These are phyloP conservation scores for Elmis aenea DNA, from an alignment of 2,888 invertebrate species.

Conservation along the genomic window DNA sequence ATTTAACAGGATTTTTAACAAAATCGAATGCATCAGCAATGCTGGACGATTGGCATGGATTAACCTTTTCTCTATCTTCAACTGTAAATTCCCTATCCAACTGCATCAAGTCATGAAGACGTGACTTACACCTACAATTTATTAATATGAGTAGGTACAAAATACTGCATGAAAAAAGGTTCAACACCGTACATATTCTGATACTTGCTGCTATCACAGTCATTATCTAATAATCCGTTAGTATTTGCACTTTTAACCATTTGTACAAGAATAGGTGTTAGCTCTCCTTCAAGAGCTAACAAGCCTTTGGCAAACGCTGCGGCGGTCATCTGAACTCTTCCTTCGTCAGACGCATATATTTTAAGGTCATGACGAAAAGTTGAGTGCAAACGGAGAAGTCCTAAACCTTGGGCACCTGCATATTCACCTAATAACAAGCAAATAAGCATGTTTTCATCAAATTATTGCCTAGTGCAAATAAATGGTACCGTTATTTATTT, in stretches of 20 bases:
- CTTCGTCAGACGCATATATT: constrained; percentile 99
- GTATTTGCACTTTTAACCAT: constrained; percentile 99
- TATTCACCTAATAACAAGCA: constrained; percentile 66
- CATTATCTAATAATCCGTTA: constrained; percentile 95
- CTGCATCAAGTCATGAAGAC: constrained; percentile 88
- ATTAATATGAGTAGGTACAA: background rate
- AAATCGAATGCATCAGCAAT: constrained; percentile 88
- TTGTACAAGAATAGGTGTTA: constrained; percentile 97
- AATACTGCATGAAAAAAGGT: background rate
- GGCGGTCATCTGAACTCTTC: constrained; percentile 99
- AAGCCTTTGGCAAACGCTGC: constrained; percentile 99
- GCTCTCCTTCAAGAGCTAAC: constrained; percentile 93
- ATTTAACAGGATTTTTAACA: constrained; percentile 91
- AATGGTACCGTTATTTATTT: too few relatives aligned
- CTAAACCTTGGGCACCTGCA: constrained; percentile 91
- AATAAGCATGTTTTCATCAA: too few relatives aligned
- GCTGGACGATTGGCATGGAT: constrained; percentile 89
- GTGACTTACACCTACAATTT: constrained; percentile 81
- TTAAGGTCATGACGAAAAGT: constrained; percentile 98
- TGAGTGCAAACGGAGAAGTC: constrained; percentile 90
- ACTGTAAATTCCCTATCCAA: constrained; percentile 79
- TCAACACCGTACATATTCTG: constrained; percentile 75
- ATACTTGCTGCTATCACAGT: constrained; percentile 94
- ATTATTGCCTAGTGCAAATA: too few relatives aligned
- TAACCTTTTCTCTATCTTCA: constrained; percentile 81